These are phyloP conservation scores for Eulemur albifrons DNA, from an alignment of 2,797 vertebrate species.

Conservation along the genomic window DNA sequence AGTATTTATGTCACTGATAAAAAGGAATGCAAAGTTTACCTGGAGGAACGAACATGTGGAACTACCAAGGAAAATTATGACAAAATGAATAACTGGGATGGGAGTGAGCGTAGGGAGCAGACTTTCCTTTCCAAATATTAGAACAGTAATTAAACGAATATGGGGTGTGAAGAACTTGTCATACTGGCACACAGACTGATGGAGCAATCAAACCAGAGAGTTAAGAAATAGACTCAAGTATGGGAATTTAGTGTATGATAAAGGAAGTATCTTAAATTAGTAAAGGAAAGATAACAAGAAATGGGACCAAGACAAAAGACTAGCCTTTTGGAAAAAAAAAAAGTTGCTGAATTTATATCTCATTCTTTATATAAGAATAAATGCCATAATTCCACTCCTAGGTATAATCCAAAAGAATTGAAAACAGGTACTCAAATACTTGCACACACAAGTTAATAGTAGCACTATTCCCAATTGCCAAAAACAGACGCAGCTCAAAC, in stretches of 20 bases:
- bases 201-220: background rate
- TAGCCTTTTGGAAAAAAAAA: background rate
- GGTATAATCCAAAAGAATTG: background rate
- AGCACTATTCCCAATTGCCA: background rate
- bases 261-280: background rate
- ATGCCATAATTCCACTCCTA: background rate
- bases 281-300: slow-evolving; percentile 9
- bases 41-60: slow-evolving; percentile 2
- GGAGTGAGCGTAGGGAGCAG: background rate
- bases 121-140: background rate
- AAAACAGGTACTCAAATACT: slow-evolving; percentile 37
- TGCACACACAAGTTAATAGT: background rate
- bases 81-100: background rate
- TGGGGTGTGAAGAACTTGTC: background rate
- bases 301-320: background rate
- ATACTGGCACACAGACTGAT: background rate
- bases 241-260: background rate
- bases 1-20: slow-evolving; percentile 6
- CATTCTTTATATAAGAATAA: slow-evolving; percentile 16
- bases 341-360: background rate
- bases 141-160: background rate
- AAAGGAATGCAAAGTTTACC: slow-evolving; percentile 8
- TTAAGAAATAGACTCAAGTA: slow-evolving; percentile 32
- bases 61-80: background rate
- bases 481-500: background rate